Evolutionary conservation across 2,797 vertebrate genomes (phyloP), one percentile per base, ranked within the genome.

Genomic region (Eidolon dupreanum): DNA sequence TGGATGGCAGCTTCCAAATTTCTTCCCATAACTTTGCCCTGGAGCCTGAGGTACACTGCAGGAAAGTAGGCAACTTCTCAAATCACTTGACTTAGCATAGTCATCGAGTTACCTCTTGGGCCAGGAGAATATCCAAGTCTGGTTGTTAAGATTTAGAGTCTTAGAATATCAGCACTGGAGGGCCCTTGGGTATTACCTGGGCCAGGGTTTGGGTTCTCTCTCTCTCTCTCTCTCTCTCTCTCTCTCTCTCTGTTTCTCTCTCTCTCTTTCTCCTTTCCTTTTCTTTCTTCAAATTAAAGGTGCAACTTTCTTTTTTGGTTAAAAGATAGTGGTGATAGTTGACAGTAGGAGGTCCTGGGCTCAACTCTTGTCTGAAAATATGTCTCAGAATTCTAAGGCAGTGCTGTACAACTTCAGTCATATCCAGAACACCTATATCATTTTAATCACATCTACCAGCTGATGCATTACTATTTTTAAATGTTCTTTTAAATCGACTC

Each of bases 61-160:
- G 57, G 36, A 78, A 71, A 93, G 63, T 43, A 49, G 70, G 93
- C 11, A 93, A 65, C 38, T 90, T 96, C 93, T 93, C 88, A 96
- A 90, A 89, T 68, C 85, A 78, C 20, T 36, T 49, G 73, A 66
- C 28, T 78, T 81, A 83, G 38, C 41, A 61, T 33, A 88, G 63
- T 75, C 66, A 71, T 93, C 43, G 49, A 70, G 75, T 92, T 96
- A 83, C 36, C 63, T 33, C 33, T 78, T 28, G 53, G 43, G 38
- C 31, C 63, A 92, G 53, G 28, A 79, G n/a, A 92, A 89, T 28
- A 71, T 20, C 75, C 55, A 95, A 59, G 20, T 84, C 41, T 31
- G 71, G 16, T n/a, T 92, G 24, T 89, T 82, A 49, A 63, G 59
- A 88, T 81, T 81, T 74, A 92, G 24, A 86, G 15, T 93, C 28